Conservation (phyloP, 2,113 vertebrate species). For the Toxotes jaculatrix region DNA sequence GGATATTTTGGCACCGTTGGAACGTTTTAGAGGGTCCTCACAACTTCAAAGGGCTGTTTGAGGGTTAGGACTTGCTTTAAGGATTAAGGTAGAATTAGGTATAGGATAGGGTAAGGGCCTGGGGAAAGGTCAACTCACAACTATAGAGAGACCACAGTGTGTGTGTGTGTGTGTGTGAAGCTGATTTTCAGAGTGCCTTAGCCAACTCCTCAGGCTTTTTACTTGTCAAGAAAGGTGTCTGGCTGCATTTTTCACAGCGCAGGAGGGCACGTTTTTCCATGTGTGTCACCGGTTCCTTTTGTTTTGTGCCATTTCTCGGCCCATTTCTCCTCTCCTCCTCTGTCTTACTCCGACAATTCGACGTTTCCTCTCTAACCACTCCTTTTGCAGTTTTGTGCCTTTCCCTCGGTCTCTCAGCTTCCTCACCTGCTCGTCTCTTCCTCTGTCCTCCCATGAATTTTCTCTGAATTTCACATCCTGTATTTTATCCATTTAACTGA, state of each 20-base stretch:
- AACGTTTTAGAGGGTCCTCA: not conserved
- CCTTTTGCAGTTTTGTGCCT: not conserved
- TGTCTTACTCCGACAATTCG: conserved; percentile 9
- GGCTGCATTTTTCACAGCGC: conserved; percentile 56
- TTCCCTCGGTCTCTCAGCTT: not conserved
- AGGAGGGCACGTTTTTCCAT: conserved; percentile 50
- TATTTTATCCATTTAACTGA: too few species aligned
- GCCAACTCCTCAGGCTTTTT: conserved; percentile 60
- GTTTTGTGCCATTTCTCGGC: conserved; percentile 55
- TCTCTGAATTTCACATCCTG: too few species aligned
- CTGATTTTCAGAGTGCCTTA: not conserved
- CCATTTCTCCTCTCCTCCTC: conserved; percentile 38
- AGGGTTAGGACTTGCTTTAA: not conserved
- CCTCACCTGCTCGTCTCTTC: not conserved
- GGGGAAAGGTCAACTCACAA: not conserved
- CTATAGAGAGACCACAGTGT: not conserved
- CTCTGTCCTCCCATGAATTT: not conserved
- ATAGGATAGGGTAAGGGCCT: not conserved
- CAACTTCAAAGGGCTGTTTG: not conserved
- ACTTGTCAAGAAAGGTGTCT: conserved; percentile 67
- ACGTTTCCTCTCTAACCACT: not conserved
- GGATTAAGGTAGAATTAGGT: not conserved
- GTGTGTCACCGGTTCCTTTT: conserved; percentile 46
- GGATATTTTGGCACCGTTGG: too few species aligned
- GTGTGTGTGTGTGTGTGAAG: conserved; percentile 12